Evolutionary conservation across 2,888 invertebrate species (phyloP), one percentile per base, ranked within the genome.

Genomic region (Ectemnius lituratus): DNA sequence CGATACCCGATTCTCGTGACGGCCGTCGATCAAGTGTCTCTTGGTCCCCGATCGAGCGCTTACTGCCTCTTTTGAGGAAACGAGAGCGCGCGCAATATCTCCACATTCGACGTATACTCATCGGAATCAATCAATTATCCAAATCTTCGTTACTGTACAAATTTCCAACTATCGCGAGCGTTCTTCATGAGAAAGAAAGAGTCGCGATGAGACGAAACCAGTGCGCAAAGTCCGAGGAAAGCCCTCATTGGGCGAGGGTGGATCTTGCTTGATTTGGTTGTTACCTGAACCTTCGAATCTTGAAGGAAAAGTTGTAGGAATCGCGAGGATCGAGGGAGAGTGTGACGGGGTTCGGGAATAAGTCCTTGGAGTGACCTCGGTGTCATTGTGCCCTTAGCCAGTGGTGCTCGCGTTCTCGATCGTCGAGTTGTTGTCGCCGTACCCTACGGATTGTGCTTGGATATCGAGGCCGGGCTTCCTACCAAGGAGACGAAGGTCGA

Each of bases 1-100:
- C 84, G 84, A 85, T 87, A 88, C 86, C 79, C 88, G 84, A 83
- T 86, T 81, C 79, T 83, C 81, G 85, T 83, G 81, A 82, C 83
- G 81, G 79, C 75, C 79, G 81, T 79, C 75, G 80, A 80, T 77
- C 75, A 45, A 78, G 70, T 72, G 71, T 52, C 52, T 52, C 52
- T 52, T 52, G 52, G 16, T 52, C 52, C 52, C 52, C 52, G 52
- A 46, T 67, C 52, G 27, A 61, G 62, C 52, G 52, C 13, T 52
- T 16, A 16, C 16, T 52, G 52, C 52, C 52, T 16, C 52, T 16
- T 52, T 52, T 16, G 52, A 52, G 16, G 16, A 52, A 52, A 52
- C 16, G 52, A 16, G 52, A 52, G n/a, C 52, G 16, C n/a, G 52
- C 4, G 16, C 14, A 52, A 6, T 8, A 52, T 5, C 11, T n/a